Base-by-base conservation (phyloP, 2,113 vertebrate species). In the Choloepus hoffmanni region DNA sequence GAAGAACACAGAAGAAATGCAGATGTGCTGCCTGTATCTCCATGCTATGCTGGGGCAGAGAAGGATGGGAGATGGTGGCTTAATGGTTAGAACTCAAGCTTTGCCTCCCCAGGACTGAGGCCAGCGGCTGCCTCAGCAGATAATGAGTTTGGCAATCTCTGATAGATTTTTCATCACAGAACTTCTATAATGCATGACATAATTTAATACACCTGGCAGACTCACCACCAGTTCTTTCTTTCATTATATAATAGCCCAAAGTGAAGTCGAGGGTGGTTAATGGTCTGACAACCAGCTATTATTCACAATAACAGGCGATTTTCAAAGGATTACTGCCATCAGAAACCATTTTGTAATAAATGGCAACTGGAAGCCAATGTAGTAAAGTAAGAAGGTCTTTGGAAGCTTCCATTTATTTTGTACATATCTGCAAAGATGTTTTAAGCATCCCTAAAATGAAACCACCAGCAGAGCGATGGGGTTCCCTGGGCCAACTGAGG, bases 201-300 rank as follows among this genome's bases (percentile, higher is more conserved):
- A 98, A 98, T 98, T 98, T 98, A 98, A 98, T 98, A 98, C 97
- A 98, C 97, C 98, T 98, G 98, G 97, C 97, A 98, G 96, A 91
- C 93, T 98, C 96, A 98, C 96, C 97, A 93, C 74, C 85, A 91
- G 97, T 95, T 98, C 96, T 96, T 97, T 98, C 96, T 98, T 98
- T 98, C 97, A 86, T 98, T 98, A 97, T 89, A 65, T 98, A 98
- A 98, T 96, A 98, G 97, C 95, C 97, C 97, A 97, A 97, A 97
- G 97, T 97, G 97, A 98, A 98, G 97, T 97, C 92, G 65, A 98
- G 98, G 97, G 97, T 97, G 97, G 98, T 97, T 98, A 98, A 98
- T 98, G 88, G 94, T 98, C 98, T 97, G 98, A 98, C 98, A 98
- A 98, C 85, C 0, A 2, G 97, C 94, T 97, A 98, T 98, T 98